These are phyloP conservation scores for Volucella bombylans DNA, from an alignment of 2,888 invertebrate species.

Conservation along the genomic window DNA sequence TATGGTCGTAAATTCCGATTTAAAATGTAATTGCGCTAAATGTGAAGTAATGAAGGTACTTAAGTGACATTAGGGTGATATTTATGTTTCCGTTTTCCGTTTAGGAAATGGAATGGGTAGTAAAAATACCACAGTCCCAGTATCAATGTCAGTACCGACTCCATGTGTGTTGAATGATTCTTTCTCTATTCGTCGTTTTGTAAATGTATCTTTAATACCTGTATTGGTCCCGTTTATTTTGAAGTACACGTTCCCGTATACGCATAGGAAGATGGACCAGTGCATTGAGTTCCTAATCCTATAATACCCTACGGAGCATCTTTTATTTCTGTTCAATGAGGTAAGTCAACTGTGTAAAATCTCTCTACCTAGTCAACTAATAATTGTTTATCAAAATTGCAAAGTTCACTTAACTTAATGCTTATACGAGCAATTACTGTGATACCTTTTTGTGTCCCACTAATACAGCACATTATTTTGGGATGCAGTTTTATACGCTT, in stretches of 20 bases:
- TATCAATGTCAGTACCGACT: not conserved
- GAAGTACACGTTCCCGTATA: not conserved
- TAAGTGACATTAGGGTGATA: conserved; percentile 73
- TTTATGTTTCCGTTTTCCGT: conserved; percentile 67
- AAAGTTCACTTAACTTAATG: conserved; percentile 72
- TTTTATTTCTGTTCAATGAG: conserved; percentile 37
- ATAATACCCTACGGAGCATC: conserved; percentile 5
- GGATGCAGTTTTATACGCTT: conserved; percentile 51
- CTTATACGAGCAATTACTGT: conserved; percentile 56
- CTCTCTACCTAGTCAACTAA: conserved; percentile 30
- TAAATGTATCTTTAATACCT: not conserved
- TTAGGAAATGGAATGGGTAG: conserved; percentile 34
- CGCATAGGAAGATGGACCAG: not conserved
- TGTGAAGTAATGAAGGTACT: conserved; percentile 74
- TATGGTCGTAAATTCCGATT: conserved; percentile 74
- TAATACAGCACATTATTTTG: conserved; percentile 18
- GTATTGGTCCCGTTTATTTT: not conserved
- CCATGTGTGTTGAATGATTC: conserved; percentile 60
- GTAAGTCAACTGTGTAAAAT: conserved; percentile 44
- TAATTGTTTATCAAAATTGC: conserved; percentile 73
- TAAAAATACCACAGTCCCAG: too few relatives aligned
- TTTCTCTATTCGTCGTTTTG: not conserved
- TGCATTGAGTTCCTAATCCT: not conserved
- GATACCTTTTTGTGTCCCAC: not conserved
- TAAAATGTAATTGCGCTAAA: conserved; percentile 73